These are phyloP conservation scores for Pteruthius melanotis DNA, from an alignment of 2,113 vertebrate species.

Conservation along the genomic window DNA sequence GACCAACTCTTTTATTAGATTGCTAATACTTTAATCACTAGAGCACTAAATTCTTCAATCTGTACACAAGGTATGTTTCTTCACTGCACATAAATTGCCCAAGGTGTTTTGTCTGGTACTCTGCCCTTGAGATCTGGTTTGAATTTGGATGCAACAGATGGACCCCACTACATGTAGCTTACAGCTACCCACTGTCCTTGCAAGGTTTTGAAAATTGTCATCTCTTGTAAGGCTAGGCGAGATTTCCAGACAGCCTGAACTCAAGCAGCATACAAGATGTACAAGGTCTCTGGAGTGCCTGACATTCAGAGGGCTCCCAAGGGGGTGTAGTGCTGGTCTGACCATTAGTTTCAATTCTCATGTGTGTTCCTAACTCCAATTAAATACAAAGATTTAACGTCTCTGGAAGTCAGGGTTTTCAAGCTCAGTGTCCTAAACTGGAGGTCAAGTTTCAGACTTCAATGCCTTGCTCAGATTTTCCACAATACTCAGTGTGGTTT, in stretches of 20 bases:
- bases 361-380: background rate
- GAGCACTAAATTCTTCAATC: background rate
- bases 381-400: background rate
- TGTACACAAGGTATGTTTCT: background rate
- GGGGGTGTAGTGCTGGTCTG: background rate
- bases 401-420: background rate
- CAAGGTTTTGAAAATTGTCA: background rate
- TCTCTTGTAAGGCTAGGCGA: background rate
- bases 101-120: background rate
- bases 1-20: background rate
- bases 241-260: background rate
- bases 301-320: background rate
- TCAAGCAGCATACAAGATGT: background rate
- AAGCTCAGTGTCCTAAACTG: background rate
- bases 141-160: constrained; percentile 16
- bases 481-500: background rate
- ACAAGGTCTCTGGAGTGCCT: background rate
- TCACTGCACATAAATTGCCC: background rate
- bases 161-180: background rate
- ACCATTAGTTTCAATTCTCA: background rate
- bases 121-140: background rate
- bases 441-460: constrained; percentile 16
- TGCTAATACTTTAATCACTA: background rate
- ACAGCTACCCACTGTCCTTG: background rate
- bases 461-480: background rate